phyloP scores from a whole-genome alignment of 2,888 invertebrate genomes.

The Crioceris asparagi region DNA sequence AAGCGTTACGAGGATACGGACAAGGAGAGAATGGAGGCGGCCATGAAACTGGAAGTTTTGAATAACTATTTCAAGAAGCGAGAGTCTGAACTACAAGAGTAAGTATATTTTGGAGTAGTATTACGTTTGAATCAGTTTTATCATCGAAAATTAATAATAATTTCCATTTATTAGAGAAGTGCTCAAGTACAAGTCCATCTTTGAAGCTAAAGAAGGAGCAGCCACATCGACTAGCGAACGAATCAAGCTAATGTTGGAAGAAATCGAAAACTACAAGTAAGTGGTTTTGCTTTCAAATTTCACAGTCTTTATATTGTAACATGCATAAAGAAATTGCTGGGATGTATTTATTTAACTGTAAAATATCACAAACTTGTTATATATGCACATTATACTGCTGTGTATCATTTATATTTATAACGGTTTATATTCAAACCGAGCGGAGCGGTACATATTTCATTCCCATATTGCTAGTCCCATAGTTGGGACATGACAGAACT shows the following conservation, averaged over 20 bases:
- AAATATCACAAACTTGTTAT: too few relatives aligned
- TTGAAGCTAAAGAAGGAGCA: constrained; percentile 72
- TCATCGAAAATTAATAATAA: too few relatives aligned
- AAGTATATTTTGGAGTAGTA: too few relatives aligned
- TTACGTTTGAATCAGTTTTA: too few relatives aligned
- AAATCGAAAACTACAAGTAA: constrained; percentile 70
- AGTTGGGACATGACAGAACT: too few relatives aligned
- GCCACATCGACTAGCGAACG: constrained; percentile 70
- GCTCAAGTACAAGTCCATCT: constrained; percentile 61
- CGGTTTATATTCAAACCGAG: too few relatives aligned
- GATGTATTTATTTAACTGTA: too few relatives aligned
- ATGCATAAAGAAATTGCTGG: neutral
- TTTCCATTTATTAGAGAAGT: constrained; percentile 56
- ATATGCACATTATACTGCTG: too few relatives aligned
- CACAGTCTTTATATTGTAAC: neutral
- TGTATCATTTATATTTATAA: too few relatives aligned
- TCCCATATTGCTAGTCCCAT: too few relatives aligned
- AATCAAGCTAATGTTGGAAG: constrained; percentile 65
- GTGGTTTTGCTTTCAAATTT: too few relatives aligned
- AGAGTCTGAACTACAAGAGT: constrained; percentile 80
- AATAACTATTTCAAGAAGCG: constrained; percentile 85
- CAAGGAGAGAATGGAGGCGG: constrained; percentile 63
- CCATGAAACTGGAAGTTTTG: constrained; percentile 74
- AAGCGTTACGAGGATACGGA: constrained; percentile 54
- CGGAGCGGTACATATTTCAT: too few relatives aligned